Conservation (phyloP, 2,113 vertebrate genomes). For the Paraplagusia blochii region DNA sequence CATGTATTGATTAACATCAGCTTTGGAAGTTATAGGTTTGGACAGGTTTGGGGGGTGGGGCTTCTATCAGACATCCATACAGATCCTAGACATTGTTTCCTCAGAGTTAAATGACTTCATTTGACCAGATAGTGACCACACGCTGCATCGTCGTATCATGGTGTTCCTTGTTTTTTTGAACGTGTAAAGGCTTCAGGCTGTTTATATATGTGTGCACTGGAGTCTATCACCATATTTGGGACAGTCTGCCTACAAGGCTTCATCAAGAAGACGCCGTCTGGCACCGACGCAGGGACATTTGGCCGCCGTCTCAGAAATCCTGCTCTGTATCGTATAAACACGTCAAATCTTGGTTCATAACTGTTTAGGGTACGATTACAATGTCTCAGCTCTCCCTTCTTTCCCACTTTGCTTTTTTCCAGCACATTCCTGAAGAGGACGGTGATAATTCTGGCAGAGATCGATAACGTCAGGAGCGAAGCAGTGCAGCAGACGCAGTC, state of each 20-base stretch:
- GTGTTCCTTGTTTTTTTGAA: too few species aligned
- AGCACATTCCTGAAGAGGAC: constrained; percentile 10
- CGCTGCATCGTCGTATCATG: too few species aligned
- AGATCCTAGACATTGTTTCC: too few species aligned
- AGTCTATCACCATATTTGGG: background rate
- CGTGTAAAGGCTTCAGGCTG: background rate
- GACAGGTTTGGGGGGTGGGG: too few species aligned
- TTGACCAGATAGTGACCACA: too few species aligned
- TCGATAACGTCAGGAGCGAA: constrained; percentile 16
- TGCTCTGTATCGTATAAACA: too few species aligned
- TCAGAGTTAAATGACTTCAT: too few species aligned
- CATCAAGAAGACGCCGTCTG: constrained; percentile 19
- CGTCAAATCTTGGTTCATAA: background rate
- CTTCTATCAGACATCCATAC: too few species aligned
- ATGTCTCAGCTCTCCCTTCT: background rate
- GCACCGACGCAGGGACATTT: constrained; percentile 17
- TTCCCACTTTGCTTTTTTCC: constrained; percentile 8
- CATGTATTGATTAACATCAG: too few species aligned
- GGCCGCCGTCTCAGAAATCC: background rate
- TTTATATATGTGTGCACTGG: background rate
- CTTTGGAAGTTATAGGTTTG: too few species aligned
- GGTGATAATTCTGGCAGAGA: constrained; percentile 26
- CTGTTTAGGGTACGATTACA: background rate
- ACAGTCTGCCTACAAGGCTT: constrained; percentile 19
- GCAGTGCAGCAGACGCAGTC: constrained; percentile 3